A percentile compares a stretch with the other conserved stretches of the same genome.
Evolutionary conservation across 35 echinoderm and acorn worm species (phyloP).

Genomic region (Ptychodera flava): DNA sequence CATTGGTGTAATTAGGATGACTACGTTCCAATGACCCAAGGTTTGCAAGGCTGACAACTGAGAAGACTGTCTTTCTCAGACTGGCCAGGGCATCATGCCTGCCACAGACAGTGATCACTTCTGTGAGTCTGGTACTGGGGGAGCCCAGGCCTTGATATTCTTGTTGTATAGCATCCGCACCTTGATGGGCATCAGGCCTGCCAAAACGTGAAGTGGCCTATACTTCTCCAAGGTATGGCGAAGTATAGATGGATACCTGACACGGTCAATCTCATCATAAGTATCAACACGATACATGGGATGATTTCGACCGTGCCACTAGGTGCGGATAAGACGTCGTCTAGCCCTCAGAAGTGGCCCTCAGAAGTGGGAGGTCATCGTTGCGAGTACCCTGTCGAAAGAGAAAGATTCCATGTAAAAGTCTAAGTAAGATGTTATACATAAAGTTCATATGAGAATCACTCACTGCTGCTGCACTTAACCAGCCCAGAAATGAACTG

Average conservation of each 20-base stretch:
- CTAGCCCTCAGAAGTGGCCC: not conserved
- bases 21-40: not conserved
- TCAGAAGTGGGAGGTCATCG: not conserved
- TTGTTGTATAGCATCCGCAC: not conserved
- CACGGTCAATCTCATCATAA: not conserved
- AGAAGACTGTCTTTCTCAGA: not conserved
- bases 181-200: not conserved
- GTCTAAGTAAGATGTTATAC: not conserved
- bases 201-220: not conserved
- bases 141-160: not conserved
- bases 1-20: not conserved
- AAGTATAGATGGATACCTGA: not conserved
- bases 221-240: not conserved
- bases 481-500: not conserved
- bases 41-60: not conserved
- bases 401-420: not conserved
- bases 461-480: not conserved
- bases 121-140: not conserved
- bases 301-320: not conserved
- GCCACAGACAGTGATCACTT: not conserved
- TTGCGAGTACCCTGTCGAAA: not conserved
- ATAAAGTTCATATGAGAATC: not conserved
- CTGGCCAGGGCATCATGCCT: not conserved
- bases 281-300: not conserved
- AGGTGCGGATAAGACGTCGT: not conserved